Conservation (phyloP, 2,797 vertebrate species). For the Darevskia nairensis region DNA sequence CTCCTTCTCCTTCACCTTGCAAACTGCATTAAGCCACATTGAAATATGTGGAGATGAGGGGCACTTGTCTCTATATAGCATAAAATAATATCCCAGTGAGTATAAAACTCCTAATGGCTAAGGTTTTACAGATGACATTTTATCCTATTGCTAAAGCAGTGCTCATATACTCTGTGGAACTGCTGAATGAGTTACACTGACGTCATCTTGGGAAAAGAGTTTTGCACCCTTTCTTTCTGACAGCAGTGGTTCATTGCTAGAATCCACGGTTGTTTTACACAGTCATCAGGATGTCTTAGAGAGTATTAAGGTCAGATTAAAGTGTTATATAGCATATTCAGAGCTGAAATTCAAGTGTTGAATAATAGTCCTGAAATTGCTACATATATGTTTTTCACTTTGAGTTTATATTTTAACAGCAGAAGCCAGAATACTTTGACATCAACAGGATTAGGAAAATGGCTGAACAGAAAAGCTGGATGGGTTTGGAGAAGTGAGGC, state of each 20-base stretch:
- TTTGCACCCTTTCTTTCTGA: background rate
- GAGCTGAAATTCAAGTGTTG: conserved; percentile 5
- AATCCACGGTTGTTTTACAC: background rate
- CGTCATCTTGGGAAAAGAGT: background rate
- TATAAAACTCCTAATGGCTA: background rate
- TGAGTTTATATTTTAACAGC: background rate
- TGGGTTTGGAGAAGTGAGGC: background rate
- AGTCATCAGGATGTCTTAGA: background rate
- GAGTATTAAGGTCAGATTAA: conserved; percentile 22
- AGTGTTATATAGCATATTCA: background rate
- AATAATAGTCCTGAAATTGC: conserved; percentile 16
- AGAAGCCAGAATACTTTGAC: conserved; percentile 15
- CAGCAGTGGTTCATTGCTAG: background rate
- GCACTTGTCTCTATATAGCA: background rate
- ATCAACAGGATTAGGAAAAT: background rate
- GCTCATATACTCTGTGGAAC: background rate
- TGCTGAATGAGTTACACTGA: background rate
- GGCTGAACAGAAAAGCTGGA: background rate
- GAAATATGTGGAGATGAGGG: background rate
- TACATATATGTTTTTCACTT: background rate
- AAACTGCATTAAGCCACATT: background rate
- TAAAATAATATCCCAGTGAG: background rate
- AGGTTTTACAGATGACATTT: background rate
- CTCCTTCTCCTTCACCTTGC: background rate
- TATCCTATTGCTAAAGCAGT: background rate